Conservation (phyloP, 1,140 invertebrate genomes). For the Colletes gigas region DNA sequence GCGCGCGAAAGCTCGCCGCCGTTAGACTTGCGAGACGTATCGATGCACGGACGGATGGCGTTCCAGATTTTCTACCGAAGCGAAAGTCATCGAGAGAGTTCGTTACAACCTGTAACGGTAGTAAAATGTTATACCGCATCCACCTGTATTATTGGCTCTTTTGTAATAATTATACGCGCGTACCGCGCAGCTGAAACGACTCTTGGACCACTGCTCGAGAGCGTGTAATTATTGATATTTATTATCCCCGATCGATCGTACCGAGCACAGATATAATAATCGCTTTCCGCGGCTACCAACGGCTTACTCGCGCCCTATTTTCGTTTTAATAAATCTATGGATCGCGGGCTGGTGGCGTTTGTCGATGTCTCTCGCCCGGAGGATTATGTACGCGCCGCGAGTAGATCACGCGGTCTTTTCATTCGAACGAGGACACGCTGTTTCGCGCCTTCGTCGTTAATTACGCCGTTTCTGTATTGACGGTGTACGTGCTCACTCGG, state of each 20-base stretch:
- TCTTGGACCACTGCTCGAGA: not conserved
- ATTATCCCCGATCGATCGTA: slow-evolving; percentile 54
- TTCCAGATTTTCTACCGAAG: slow-evolving; percentile 5
- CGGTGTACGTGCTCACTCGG: not conserved
- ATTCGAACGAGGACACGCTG: slow-evolving; percentile 19
- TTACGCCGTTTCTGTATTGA: slow-evolving; percentile 13
- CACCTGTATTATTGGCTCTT: slow-evolving; percentile 24
- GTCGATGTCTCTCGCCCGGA: not conserved
- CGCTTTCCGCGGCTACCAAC: slow-evolving; percentile 2
- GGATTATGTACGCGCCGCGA: slow-evolving; percentile 27
- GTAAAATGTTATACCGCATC: slow-evolving; percentile 36
- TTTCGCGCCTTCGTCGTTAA: slow-evolving; percentile 34
- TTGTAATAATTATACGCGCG: slow-evolving; percentile 49
- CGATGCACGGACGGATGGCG: not conserved
- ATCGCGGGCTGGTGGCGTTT: not conserved
- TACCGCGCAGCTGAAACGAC: slow-evolving; percentile 14
- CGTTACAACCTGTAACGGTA: slow-evolving; percentile 8
- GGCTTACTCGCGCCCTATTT: slow-evolving; percentile 39
- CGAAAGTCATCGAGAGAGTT: slow-evolving; percentile 23
- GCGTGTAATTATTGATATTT: slow-evolving; percentile 53
- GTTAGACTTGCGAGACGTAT: not conserved
- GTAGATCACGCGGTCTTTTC: slow-evolving; percentile 19
- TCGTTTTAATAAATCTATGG: slow-evolving; percentile 39
- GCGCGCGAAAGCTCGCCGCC: no score
- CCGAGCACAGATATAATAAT: slow-evolving; percentile 37